phyloP scores from a whole-genome alignment of 2,797 vertebrate genomes.

The Discoglossus pictus region DNA sequence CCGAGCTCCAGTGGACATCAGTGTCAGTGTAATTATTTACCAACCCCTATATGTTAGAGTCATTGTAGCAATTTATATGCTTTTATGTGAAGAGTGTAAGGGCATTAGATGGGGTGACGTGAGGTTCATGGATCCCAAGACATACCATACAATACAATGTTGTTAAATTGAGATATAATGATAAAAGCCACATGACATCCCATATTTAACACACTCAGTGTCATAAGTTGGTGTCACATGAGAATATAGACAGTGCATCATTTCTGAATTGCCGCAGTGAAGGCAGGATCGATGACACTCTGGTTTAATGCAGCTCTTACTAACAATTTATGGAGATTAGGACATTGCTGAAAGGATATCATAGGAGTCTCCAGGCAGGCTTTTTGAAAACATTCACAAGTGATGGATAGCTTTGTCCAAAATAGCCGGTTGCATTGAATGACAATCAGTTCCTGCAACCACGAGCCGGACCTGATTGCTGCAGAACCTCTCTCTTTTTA shows the following conservation, averaged over 20 bases:
- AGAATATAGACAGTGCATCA: slow-evolving; percentile 22
- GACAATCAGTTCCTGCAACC: slow-evolving; percentile 4
- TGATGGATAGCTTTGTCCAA: slow-evolving; percentile 61
- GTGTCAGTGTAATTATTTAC: too few species aligned
- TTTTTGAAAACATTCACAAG: slow-evolving; percentile 74
- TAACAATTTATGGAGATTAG: slow-evolving; percentile 67
- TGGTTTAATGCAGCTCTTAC: slow-evolving; percentile 74
- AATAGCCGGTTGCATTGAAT: slow-evolving; percentile 32
- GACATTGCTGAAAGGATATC: slow-evolving; percentile 77
- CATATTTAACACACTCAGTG: slow-evolving; percentile 4
- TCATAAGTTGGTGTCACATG: neutral
- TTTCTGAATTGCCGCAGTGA: slow-evolving; percentile 65
- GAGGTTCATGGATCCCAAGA: too few species aligned
- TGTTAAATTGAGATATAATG: slow-evolving; percentile 11
- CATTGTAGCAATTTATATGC: too few species aligned
- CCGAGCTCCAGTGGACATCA: too few species aligned
- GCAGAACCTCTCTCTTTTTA: slow-evolving; percentile 17
- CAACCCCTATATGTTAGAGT: too few species aligned
- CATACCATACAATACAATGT: too few species aligned
- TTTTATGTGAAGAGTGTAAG: too few species aligned
- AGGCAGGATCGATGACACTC: slow-evolving; percentile 68
- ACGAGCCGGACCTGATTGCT: slow-evolving; percentile 26
- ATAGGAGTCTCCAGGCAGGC: slow-evolving; percentile 70
- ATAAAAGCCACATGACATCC: slow-evolving; percentile 15
- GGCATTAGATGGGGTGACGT: too few species aligned